A percentile compares a stretch with the other conserved stretches of the same genome.
phyloP scores from a whole-genome alignment of 2,113 vertebrate species.

The Dasyornis broadbenti region DNA sequence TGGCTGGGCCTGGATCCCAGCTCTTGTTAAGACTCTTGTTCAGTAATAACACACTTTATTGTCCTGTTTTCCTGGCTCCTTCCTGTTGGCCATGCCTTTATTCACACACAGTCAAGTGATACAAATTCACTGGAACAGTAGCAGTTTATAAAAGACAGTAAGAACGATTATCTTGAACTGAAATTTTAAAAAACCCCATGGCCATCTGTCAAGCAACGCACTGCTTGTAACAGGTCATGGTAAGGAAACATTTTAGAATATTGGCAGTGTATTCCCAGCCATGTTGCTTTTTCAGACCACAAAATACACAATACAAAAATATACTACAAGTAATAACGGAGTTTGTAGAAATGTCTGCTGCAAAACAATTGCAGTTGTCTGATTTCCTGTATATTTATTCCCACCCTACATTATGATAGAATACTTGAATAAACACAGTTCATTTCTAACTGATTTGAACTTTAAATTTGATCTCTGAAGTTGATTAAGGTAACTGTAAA shows the following conservation, averaged over 20 bases:
- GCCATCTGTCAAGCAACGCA: not conserved
- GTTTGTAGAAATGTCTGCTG: conserved; percentile 21
- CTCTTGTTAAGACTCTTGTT: not conserved
- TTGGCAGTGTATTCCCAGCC: not conserved
- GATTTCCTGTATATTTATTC: not conserved
- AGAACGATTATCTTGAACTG: not conserved
- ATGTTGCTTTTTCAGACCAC: not conserved
- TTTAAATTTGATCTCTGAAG: not conserved
- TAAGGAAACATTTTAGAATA: not conserved
- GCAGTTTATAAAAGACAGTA: conserved; percentile 17
- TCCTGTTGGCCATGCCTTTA: not conserved
- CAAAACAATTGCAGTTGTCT: conserved; percentile 50
- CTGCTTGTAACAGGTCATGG: not conserved
- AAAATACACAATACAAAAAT: conserved; percentile 20
- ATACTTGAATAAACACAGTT: not conserved
- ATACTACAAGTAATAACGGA: not conserved
- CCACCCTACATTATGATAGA: not conserved
- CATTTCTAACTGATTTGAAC: not conserved
- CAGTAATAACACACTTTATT: not conserved
- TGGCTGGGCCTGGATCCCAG: not conserved
- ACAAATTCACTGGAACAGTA: conserved; percentile 18
- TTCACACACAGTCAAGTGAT: not conserved
- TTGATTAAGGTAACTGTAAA: not conserved
- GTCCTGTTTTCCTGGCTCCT: not conserved
- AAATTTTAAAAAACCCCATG: not conserved